Evolutionary conservation across 2,113 vertebrate species (phyloP).

Genomic region (Ochotona curzoniae): DNA sequence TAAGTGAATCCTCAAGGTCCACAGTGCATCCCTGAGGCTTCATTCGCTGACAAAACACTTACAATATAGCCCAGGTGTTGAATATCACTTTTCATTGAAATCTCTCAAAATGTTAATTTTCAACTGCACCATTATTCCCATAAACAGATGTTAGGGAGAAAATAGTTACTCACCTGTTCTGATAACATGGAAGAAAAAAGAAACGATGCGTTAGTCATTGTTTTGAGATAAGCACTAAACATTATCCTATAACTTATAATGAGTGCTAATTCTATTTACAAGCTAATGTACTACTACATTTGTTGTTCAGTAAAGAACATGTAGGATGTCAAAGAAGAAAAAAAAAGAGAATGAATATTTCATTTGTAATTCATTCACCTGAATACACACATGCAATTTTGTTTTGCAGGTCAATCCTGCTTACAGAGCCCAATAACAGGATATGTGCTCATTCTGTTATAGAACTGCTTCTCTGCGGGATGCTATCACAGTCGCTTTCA

Average conservation of each 20-base stretch:
- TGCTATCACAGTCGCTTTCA: not conserved
- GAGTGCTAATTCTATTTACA: not conserved
- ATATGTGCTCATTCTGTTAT: not conserved
- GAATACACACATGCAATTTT: not conserved
- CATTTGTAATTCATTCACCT: not conserved
- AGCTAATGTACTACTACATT: not conserved
- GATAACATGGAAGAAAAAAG: not conserved
- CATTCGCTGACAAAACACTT: constrained; percentile 31
- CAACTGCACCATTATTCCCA: not conserved
- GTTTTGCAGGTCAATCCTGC: not conserved
- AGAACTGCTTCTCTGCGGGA: not conserved
- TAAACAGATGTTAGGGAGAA: not conserved
- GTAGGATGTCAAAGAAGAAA: not conserved
- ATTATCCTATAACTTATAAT: not conserved
- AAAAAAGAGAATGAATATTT: constrained; percentile 21
- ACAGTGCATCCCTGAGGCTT: not conserved
- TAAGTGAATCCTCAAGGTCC: constrained; percentile 71
- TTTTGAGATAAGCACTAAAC: constrained; percentile 20
- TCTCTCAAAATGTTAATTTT: constrained; percentile 47
- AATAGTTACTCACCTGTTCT: not conserved
- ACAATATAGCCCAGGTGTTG: not conserved
- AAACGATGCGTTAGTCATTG: not conserved
- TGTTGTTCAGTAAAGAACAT: constrained; percentile 6
- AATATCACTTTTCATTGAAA: constrained; percentile 3
- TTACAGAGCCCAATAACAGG: not conserved